Conservation (phyloP, 2,797 vertebrate species). For the Coregonus suidteri region DNA sequence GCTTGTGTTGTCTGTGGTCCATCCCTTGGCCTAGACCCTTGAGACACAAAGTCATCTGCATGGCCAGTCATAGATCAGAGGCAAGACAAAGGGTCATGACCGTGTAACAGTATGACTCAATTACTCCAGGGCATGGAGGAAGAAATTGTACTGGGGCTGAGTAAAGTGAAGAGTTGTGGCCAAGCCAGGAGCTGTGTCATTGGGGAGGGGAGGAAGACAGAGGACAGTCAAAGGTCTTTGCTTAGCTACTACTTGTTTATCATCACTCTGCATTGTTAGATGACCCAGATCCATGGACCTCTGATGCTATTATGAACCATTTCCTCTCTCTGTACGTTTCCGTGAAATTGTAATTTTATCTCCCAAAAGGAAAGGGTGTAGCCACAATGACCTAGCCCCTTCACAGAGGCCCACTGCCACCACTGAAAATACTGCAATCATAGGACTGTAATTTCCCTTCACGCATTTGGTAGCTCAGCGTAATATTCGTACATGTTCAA, state of each 20-base stretch:
- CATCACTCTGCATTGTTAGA: neutral
- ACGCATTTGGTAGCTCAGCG: neutral
- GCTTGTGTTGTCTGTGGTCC: neutral
- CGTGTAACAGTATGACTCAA: neutral
- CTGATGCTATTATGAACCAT: slow-evolving; percentile 59
- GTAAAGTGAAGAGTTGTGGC: neutral
- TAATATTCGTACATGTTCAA: neutral
- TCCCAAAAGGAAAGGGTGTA: slow-evolving; percentile 64
- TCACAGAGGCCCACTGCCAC: slow-evolving; percentile 53
- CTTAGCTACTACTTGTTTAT: neutral
- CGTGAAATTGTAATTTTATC: slow-evolving; percentile 65
- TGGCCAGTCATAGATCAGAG: too few species aligned
- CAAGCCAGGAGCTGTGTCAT: neutral
- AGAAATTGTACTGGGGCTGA: neutral
- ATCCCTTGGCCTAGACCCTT: neutral
- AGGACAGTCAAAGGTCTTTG: slow-evolving; percentile 2
- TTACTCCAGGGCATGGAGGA: neutral
- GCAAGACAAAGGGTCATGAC: neutral
- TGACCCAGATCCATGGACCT: slow-evolving; percentile 51
- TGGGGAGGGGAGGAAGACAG: neutral
- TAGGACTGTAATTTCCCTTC: slow-evolving; percentile 37
- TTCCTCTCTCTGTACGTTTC: slow-evolving; percentile 56
- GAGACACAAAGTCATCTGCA: neutral
- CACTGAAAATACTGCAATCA: slow-evolving; percentile 48
- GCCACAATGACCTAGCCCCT: slow-evolving; percentile 62